phyloP scores from a whole-genome alignment of 2,797 vertebrate species.

The Phataginus tricuspis region DNA sequence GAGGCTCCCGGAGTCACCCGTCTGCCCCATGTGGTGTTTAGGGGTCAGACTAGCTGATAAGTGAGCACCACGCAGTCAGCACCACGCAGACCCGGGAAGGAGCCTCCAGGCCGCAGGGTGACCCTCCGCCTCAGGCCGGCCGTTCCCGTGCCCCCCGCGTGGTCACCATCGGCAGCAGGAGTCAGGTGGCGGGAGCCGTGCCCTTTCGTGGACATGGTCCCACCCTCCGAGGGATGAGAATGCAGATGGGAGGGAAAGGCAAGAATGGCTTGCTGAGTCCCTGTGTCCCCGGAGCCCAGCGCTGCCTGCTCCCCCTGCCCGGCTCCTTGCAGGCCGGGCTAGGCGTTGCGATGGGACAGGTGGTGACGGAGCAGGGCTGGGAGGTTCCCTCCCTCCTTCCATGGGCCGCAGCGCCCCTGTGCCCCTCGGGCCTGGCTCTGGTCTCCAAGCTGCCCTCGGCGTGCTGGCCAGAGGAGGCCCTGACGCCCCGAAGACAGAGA shows the following conservation, averaged over 20 bases:
- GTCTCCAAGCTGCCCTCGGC: not conserved
- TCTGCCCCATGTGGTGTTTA: accelerated
- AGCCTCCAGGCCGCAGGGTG: accelerated
- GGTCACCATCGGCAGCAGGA: not conserved
- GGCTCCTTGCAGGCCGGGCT: not conserved
- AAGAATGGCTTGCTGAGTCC: accelerated
- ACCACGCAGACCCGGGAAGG: accelerated
- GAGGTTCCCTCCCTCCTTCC: accelerated
- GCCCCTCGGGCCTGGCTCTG: not conserved
- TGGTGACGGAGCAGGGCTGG: accelerated
- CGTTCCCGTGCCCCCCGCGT: accelerated
- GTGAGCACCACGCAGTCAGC: not conserved
- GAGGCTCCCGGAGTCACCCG: accelerated
- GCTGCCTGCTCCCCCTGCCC: accelerated
- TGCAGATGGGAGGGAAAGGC: accelerated
- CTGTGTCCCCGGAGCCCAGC: accelerated
- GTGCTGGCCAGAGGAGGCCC: not conserved
- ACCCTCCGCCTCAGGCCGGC: not conserved
- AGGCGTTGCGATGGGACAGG: not conserved
- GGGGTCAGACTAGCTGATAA: too few species aligned
- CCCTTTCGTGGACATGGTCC: not conserved
- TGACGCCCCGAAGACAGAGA: not conserved
- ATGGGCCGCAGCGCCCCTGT: too few species aligned
- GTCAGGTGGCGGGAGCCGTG: not conserved
- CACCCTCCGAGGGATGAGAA: not conserved